Base-by-base conservation (phyloP, 2,797 vertebrate genomes). In the Lates japonicus region DNA sequence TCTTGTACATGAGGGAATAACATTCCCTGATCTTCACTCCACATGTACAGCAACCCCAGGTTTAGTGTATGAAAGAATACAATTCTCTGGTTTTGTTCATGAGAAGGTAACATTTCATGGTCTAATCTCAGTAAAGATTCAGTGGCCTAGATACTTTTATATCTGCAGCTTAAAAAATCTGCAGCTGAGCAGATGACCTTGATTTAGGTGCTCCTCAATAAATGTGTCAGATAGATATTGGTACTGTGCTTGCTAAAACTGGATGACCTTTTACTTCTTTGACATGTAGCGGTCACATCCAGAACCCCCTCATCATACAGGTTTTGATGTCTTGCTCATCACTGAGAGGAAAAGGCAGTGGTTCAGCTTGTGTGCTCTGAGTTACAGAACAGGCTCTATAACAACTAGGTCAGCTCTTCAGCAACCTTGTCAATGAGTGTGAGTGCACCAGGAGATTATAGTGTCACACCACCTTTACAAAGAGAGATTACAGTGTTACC, bases 91-190 rank as follows among this genome's bases (percentile, higher is more conserved):
- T 74, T 69, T 81, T 71, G 12, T 67, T 76, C 44, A 49, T 17
- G 5, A 39, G 39, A 84, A 33, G 69, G 46, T 10, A 74, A 7
- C 25, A 70, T 68, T 67, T 67, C 4, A 51, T 39, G 68, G 20
- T 52, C 58, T 54, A 44, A 78, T 87, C 60, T 62, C 67, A 69
- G 61, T 72, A 9, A 73, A 77, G 72, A 77, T 76, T 52, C 60
- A 33, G 42, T 74, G 84, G 63, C 87, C 82, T 79, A 78, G 71
- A 84, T 89, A 70, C 65, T 37, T 85, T 88, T 84, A 81, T 87
- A 90, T 68, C 71, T 57, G 35, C 62, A 67, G 73, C 69, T 73
- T 54, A 85, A 74, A 70, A 41, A 79, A 86, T 9, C 75, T 78
- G 57, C 46, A 64, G 76, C 72, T 5, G 16, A 80, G 63, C 5